Evolutionary conservation across 2,888 invertebrate species (phyloP).

Genomic region (Trileptium ribeirensis): DNA sequence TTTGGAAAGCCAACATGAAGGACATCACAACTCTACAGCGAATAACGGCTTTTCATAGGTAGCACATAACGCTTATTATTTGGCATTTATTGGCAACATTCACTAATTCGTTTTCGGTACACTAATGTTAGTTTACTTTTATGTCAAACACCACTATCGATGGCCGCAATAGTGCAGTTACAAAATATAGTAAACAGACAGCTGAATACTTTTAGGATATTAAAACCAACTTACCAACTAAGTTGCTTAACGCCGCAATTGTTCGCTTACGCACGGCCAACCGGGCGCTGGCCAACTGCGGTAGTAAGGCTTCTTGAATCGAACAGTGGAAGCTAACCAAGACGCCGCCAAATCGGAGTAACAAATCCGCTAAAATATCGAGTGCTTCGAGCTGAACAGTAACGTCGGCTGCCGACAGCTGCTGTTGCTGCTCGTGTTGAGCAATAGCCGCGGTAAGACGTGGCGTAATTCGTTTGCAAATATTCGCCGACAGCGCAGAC

Average conservation of each 20-base stretch:
- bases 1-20: too few relatives aligned
- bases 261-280: constrained; percentile 86
- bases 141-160: too few relatives aligned
- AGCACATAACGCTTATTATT: too few relatives aligned
- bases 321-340: constrained; percentile 55
- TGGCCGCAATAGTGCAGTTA: too few relatives aligned
- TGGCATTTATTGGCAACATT: too few relatives aligned
- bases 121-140: too few relatives aligned
- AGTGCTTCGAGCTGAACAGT: constrained; percentile 83
- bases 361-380: constrained; percentile 85
- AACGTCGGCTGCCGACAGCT: constrained; percentile 18
- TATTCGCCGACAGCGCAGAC: constrained; percentile 75
- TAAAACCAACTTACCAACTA: constrained; percentile 35
- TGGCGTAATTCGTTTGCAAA: constrained; percentile 85
- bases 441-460: constrained; percentile 55
- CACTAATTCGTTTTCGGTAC: too few relatives aligned
- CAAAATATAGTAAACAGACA: too few relatives aligned
- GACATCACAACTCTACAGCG: too few relatives aligned
- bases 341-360: constrained; percentile 77
- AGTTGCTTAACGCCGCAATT: constrained; percentile 54
- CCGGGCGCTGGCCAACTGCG: constrained; percentile 81
- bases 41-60: too few relatives aligned
- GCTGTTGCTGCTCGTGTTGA: background rate
- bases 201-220: too few relatives aligned
- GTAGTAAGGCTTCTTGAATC: constrained; percentile 77